Evolutionary conservation across 2,113 vertebrate genomes (phyloP), one percentile per base, ranked within the genome.

Genomic region (Gobiocypris rarus): DNA sequence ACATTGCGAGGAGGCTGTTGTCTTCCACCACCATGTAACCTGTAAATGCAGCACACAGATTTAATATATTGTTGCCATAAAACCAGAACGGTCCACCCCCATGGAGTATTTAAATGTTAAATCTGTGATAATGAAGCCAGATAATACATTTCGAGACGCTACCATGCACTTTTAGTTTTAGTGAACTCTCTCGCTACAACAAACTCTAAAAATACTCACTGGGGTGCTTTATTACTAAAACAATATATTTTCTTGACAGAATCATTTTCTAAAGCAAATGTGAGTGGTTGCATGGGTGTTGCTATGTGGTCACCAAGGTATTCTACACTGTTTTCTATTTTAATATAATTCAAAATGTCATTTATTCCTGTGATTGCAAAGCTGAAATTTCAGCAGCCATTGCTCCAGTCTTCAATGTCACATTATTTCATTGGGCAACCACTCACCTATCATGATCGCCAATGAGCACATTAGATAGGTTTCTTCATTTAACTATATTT

Each of bases 11-110:
- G 38, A 84, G 88, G 48, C 84, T 89, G 90, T 96, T 96, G 63
- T 95, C 94, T 88, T 96, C 95, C 89, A 95, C 85, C 14, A 94
- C 84, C 5, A 93, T 88, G 28, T 92, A 95, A 87, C 91, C 95
- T 96, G 34, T 34, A 80, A 45, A 81, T 24, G 15, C 80, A 85
- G 85, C 54, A 88, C 2, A 41, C 28, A 61, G 13, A 81, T 4
- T 28, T 26, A 24, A 63, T 38, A 10, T 2, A 17, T 22, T 78
- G 45, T 54, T 77, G 67, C 28, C 75, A 84, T 41, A 9, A 75
- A 52, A 31, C 15, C 61, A 69, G 14, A 78, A 59, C 3, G 6
- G n/a, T 59, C 22, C 13, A 75, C 69, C 22, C 45, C 41, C 41
- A 24, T 26, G 38, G 69, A 73, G 41, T 14, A 26, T 73, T 45